Evolutionary conservation across 2,797 vertebrate genomes (phyloP).

Genomic region (Poecilia gillii): DNA sequence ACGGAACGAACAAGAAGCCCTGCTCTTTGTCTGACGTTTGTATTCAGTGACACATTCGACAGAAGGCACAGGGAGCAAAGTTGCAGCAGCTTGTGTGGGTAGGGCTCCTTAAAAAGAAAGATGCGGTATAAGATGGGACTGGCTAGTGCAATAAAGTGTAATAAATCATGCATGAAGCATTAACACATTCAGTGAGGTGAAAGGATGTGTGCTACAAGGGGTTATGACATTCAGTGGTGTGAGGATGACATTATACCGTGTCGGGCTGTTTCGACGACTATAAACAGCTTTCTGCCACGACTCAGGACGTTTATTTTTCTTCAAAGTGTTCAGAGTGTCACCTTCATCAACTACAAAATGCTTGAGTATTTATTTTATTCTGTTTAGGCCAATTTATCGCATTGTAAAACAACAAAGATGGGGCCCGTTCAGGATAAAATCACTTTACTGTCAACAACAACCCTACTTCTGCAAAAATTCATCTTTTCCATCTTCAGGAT

Average conservation of each 20-base stretch:
- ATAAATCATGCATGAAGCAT: slow-evolving; percentile 60
- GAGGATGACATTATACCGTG: slow-evolving; percentile 15
- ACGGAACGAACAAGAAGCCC: slow-evolving; percentile 20
- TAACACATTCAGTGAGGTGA: slow-evolving; percentile 56
- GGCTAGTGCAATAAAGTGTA: slow-evolving; percentile 43
- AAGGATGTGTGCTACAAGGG: slow-evolving; percentile 34
- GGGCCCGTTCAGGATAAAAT: slow-evolving; percentile 1
- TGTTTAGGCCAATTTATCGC: neutral
- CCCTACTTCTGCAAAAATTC: neutral
- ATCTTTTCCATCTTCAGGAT: neutral
- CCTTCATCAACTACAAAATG: neutral
- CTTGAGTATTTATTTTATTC: neutral
- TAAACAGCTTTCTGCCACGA: slow-evolving; percentile 13
- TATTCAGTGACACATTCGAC: slow-evolving; percentile 46
- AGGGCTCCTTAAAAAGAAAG: slow-evolving; percentile 34
- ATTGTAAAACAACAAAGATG: neutral
- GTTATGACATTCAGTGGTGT: slow-evolving; percentile 13
- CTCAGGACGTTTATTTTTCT: neutral
- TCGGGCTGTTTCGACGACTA: neutral
- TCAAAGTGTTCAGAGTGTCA: neutral
- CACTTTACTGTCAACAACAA: neutral
- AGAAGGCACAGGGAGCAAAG: slow-evolving; percentile 50
- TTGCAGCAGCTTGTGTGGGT: slow-evolving; percentile 30
- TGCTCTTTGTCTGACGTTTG: slow-evolving; percentile 44
- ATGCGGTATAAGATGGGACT: neutral